Evolutionary conservation across 2,888 invertebrate genomes (phyloP).

Genomic region (Eudemis profundana): DNA sequence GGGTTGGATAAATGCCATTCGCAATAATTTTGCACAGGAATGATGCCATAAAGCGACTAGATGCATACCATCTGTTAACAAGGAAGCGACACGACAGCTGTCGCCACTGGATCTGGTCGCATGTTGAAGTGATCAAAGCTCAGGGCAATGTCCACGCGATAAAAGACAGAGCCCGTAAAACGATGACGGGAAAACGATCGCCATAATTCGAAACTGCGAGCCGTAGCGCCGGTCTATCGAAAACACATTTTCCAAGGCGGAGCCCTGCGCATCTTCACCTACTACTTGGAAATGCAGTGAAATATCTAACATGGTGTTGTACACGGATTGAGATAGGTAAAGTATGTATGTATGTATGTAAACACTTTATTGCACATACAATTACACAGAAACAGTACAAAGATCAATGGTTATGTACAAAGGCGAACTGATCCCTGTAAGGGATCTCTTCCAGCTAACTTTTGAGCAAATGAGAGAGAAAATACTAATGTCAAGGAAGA

Average conservation of each 20-base stretch:
- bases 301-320: neutral
- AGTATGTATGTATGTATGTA: too few species aligned
- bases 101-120: slow-evolving; percentile 5
- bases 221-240: slow-evolving; percentile 40
- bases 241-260: slow-evolving; percentile 64
- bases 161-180: slow-evolving; percentile 40
- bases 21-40: neutral
- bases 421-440: too few species aligned
- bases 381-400: too few species aligned
- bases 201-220: slow-evolving; percentile 37
- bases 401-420: too few species aligned
- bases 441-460: too few species aligned
- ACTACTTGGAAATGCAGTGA: neutral
- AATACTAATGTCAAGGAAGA: too few species aligned
- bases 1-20: neutral
- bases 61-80: slow-evolving; percentile 17
- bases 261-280: slow-evolving; percentile 24
- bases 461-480: too few species aligned
- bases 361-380: too few species aligned
- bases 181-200: slow-evolving; percentile 33
- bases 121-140: slow-evolving; percentile 36
- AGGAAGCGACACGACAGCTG: slow-evolving; percentile 1
- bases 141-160: slow-evolving; percentile 26
- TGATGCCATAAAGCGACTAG: slow-evolving; percentile 7
- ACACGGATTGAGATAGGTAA: too few species aligned